Conservation (phyloP, 2,888 invertebrate genomes). For the Notocelia uddmanniana region DNA sequence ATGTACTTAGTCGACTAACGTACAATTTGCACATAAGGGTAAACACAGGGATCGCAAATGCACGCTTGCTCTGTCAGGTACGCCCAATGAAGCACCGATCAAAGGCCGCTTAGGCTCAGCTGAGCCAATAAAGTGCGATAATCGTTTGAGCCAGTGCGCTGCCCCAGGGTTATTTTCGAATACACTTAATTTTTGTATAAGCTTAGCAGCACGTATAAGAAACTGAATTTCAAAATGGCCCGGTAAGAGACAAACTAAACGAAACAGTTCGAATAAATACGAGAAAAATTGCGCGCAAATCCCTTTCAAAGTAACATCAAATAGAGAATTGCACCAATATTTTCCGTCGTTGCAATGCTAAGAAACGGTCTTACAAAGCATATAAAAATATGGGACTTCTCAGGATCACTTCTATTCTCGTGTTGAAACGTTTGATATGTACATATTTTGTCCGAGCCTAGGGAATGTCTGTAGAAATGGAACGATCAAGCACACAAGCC, state of each 20-base stretch:
- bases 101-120: slow-evolving; percentile 55
- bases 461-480: slow-evolving; percentile 57
- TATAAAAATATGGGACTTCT: slow-evolving; percentile 49
- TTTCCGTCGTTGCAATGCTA: slow-evolving; percentile 24
- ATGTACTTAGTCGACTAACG: slow-evolving; percentile 27
- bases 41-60: slow-evolving; percentile 41
- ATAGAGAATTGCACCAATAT: slow-evolving; percentile 38
- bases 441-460: slow-evolving; percentile 56
- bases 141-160: slow-evolving; percentile 49
- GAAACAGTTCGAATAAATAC: slow-evolving; percentile 16
- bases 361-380: slow-evolving; percentile 34
- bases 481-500: slow-evolving; percentile 56
- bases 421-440: slow-evolving; percentile 55
- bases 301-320: slow-evolving; percentile 33
- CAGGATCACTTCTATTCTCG: slow-evolving; percentile 55
- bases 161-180: slow-evolving; percentile 11
- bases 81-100: slow-evolving; percentile 61
- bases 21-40: slow-evolving; percentile 22
- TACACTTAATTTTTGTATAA: slow-evolving; percentile 9
- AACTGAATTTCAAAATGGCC: slow-evolving; percentile 5
- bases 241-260: slow-evolving; percentile 18
- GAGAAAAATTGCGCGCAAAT: slow-evolving; percentile 11
- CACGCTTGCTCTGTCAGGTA: slow-evolving; percentile 51
- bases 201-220: slow-evolving; percentile 2
- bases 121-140: slow-evolving; percentile 57